Evolutionary conservation across 2,113 vertebrate genomes (phyloP), one percentile per base, ranked within the genome.

Genomic region (Bubalus kerabau): DNA sequence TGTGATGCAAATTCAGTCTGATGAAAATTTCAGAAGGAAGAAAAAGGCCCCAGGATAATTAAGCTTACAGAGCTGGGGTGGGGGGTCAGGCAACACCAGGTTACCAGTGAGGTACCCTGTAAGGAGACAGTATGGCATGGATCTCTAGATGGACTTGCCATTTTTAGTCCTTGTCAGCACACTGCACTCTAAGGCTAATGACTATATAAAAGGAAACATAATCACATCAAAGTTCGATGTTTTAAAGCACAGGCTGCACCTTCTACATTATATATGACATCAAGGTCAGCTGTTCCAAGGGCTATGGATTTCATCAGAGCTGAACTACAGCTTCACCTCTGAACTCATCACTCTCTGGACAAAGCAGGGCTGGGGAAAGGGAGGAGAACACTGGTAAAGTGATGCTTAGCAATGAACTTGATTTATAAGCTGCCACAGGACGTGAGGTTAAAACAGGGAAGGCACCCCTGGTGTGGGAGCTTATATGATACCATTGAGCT

Each of bases 11-110:
- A 50, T 23, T 56, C 54, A 78, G 26, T 43, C 52, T 67, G 60
- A 84, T 67, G 91, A 36, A 89, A 95, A 64, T 78, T 96, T 91
- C 71, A 95, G 62, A 95, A 95, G n/a, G 36, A 57, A 85, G 54
- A 87, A 96, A 90, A 81, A 74, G 48, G 7, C 67, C 30, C 48
- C 10, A 60, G 64, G 21, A 17, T 17, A 48, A 50, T 14, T 43
- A 28, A 56, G 91, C 56, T 24, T 46, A 76, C 13, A 93, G 74
- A 94, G 23, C 43, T 67, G 15, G 23, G 50, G 32, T 74, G 10
- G 36, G n/a, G 59, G 26, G 5, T 19, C 57, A 57, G 56, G 36
- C 9, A 81, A 40, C 1, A 14, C 14, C 56, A 91, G 48, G 74
- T 86, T 74, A 84, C 54, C 36, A 32, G 14, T 6, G 59, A 87